phyloP scores from a whole-genome alignment of 2,797 vertebrate genomes.

The Myripristis jacobus region DNA sequence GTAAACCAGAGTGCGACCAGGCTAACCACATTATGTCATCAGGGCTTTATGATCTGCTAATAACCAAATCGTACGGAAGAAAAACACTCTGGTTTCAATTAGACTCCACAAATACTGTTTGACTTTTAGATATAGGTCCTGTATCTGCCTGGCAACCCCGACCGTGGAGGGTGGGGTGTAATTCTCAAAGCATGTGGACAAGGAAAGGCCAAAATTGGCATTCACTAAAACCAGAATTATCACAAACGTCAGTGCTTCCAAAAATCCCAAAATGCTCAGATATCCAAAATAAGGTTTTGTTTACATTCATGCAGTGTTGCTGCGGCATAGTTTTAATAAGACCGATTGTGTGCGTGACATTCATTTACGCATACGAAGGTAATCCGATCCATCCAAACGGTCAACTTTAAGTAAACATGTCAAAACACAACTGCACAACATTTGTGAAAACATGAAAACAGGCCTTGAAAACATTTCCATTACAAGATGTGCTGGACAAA shows the following conservation, averaged over 20 bases:
- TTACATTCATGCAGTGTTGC: slow-evolving; percentile 14
- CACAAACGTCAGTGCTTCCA: slow-evolving; percentile 25
- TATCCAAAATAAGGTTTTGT: slow-evolving; percentile 14
- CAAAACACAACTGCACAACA: no score
- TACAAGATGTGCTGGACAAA: not conserved
- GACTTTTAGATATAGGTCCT: slow-evolving; percentile 55
- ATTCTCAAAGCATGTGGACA: slow-evolving; percentile 53
- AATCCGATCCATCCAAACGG: slow-evolving; percentile 23
- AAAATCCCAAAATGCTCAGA: slow-evolving; percentile 21
- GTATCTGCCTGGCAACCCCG: slow-evolving; percentile 45
- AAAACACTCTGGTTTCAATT: slow-evolving; percentile 79
- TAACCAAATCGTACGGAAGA: slow-evolving; percentile 74
- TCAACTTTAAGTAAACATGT: slow-evolving; percentile 38
- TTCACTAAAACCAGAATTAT: slow-evolving; percentile 11
- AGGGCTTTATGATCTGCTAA: slow-evolving; percentile 79
- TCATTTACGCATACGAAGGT: slow-evolving; percentile 1
- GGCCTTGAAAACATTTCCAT: slow-evolving; percentile 2
- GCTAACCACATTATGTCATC: slow-evolving; percentile 81
- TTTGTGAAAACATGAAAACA: not conserved
- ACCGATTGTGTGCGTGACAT: slow-evolving; percentile 33
- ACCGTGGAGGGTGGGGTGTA: slow-evolving; percentile 4
- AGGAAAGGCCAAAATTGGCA: slow-evolving; percentile 17
- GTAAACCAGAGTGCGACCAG: slow-evolving; percentile 76
- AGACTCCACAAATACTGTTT: slow-evolving; percentile 52
- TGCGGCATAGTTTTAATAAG: slow-evolving; percentile 27